A percentile compares a stretch with the other conserved stretches of the same genome.
Evolutionary conservation across 2,113 vertebrate genomes (phyloP).

Genomic region (Gallinago undulata): DNA sequence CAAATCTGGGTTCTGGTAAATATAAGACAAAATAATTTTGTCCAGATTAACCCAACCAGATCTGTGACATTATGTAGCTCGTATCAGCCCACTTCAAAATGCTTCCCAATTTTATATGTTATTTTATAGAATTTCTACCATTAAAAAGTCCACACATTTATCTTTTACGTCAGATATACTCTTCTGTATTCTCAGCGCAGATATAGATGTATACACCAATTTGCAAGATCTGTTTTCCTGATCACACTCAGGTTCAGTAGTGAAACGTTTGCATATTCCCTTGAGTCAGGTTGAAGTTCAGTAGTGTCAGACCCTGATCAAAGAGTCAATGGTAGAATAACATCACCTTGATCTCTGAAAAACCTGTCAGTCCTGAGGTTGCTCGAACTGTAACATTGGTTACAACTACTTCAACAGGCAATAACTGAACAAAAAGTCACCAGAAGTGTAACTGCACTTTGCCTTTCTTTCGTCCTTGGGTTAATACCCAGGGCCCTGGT

Average conservation of each 20-base stretch:
- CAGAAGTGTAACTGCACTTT: neutral
- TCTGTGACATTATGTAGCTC: neutral
- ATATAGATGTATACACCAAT: neutral
- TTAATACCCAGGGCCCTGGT: neutral
- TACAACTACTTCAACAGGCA: neutral
- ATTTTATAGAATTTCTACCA: neutral
- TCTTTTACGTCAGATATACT: neutral
- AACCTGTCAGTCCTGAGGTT: neutral
- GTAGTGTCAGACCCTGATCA: slow-evolving; percentile 3
- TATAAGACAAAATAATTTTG: neutral
- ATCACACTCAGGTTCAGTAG: neutral
- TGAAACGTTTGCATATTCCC: neutral
- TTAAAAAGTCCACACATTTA: neutral
- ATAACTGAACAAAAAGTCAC: neutral
- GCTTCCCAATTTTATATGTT: neutral
- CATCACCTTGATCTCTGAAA: slow-evolving; percentile 31
- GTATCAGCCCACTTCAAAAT: neutral
- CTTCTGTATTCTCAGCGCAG: neutral
- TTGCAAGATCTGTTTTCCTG: neutral
- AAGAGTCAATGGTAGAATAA: slow-evolving; percentile 22
- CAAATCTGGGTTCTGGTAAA: neutral
- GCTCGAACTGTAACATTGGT: neutral
- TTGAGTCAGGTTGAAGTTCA: slow-evolving; percentile 36
- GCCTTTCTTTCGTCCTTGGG: neutral
- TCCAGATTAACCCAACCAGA: neutral